A percentile compares a stretch with the other conserved stretches of the same genome.
phyloP scores from a whole-genome alignment of 2,113 vertebrate species.

The Numida meleagris region DNA sequence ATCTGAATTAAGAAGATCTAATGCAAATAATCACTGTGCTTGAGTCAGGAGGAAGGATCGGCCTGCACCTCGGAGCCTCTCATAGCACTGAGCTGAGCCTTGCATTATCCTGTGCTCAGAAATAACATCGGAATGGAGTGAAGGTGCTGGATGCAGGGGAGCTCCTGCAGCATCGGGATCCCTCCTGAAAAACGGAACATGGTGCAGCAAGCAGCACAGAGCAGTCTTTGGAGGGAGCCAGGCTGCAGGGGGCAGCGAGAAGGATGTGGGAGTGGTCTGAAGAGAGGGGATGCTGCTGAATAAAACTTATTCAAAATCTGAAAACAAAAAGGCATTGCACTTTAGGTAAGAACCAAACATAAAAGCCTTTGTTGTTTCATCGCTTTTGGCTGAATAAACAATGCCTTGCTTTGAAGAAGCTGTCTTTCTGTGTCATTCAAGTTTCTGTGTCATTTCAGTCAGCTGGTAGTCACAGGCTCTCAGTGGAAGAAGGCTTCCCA shows the following conservation, averaged over 20 bases:
- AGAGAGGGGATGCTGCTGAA: neutral
- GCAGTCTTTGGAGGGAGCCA: fast-evolving
- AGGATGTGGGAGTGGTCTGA: neutral
- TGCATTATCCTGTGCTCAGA: neutral
- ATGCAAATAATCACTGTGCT: neutral
- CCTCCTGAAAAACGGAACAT: fast-evolving
- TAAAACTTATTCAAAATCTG: neutral
- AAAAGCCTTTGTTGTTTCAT: slow-evolving; percentile 24
- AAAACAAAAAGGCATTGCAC: neutral
- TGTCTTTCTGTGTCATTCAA: slow-evolving; percentile 24
- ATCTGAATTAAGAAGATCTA: neutral
- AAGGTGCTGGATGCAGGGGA: fast-evolving
- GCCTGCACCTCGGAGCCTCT: fast-evolving
- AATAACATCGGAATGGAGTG: fast-evolving
- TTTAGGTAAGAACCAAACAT: slow-evolving; percentile 17
- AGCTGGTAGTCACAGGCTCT: slow-evolving; percentile 39
- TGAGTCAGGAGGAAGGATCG: neutral
- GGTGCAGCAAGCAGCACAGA: fast-evolving
- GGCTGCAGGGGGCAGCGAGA: neutral
- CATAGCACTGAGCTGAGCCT: fast-evolving
- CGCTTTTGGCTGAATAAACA: slow-evolving; percentile 52
- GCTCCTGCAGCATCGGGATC: neutral
- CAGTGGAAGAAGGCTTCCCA: neutral
- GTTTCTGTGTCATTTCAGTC: slow-evolving; percentile 44
- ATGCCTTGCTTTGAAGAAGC: slow-evolving; percentile 31